A percentile compares a stretch with the other conserved stretches of the same genome.
These are phyloP conservation scores for Acrocephalus arundinaceus DNA, from an alignment of 2,113 vertebrate genomes.

Conservation along the genomic window DNA sequence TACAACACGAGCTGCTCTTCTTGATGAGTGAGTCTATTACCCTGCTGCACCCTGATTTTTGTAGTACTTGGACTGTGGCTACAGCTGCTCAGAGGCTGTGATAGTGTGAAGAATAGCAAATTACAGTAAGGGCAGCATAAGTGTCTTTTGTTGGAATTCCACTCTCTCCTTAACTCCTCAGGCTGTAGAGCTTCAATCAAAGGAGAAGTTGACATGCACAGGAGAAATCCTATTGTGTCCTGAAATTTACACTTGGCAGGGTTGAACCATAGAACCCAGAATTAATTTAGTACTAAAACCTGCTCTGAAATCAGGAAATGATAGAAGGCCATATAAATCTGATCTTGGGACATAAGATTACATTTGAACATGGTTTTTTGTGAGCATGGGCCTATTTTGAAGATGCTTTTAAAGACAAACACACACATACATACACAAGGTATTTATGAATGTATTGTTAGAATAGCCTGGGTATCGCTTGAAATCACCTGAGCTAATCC, in stretches of 20 bases:
- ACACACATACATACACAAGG: neutral
- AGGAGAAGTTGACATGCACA: neutral
- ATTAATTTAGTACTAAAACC: neutral
- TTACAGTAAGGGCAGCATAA: neutral
- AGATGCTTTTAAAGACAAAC: neutral
- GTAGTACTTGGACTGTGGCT: neutral
- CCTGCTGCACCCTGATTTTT: neutral
- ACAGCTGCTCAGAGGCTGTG: neutral
- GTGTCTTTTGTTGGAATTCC: neutral
- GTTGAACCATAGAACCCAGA: neutral
- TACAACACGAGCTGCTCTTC: slow-evolving; percentile 78
- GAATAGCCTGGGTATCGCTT: neutral
- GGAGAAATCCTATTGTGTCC: neutral
- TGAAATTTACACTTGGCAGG: neutral
- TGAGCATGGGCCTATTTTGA: neutral
- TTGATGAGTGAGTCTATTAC: slow-evolving; percentile 73
- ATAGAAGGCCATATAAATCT: neutral
- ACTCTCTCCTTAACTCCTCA: neutral
- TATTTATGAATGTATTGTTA: neutral
- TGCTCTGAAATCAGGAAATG: neutral
- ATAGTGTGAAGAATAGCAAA: neutral
- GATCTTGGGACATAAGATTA: neutral
- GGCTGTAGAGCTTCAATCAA: neutral
- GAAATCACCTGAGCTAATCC: neutral
- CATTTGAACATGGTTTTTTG: neutral